These are phyloP conservation scores for Balaeniceps rex DNA, from an alignment of 2,113 vertebrate species.

Conservation along the genomic window DNA sequence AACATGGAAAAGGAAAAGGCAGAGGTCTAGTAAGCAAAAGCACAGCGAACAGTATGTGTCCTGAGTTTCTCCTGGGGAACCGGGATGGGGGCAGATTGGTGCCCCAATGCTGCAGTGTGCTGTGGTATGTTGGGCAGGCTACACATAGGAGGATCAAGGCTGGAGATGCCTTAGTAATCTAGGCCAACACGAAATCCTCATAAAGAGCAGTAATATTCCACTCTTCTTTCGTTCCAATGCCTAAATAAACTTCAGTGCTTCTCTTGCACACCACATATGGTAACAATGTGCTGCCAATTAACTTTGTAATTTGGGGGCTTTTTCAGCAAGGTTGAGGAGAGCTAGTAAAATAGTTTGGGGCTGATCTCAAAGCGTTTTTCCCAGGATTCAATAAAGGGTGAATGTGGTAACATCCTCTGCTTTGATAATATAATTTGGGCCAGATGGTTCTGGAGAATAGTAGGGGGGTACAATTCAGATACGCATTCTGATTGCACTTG, in stretches of 20 bases:
- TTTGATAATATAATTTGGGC: constrained; percentile 62
- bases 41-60: neutral
- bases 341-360: constrained; percentile 51
- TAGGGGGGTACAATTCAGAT: neutral
- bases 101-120: neutral
- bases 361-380: constrained; percentile 56
- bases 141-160: neutral
- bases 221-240: constrained; percentile 39
- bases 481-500: neutral
- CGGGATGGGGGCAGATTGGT: neutral
- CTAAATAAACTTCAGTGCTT: constrained; percentile 55
- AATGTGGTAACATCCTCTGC: constrained; percentile 54
- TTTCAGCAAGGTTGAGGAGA: constrained; percentile 51
- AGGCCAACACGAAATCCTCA: constrained; percentile 21
- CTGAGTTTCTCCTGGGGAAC: neutral
- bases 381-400: constrained; percentile 50
- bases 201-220: constrained; percentile 50
- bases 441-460: constrained; percentile 39
- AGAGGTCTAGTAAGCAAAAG: neutral
- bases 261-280: constrained; percentile 60
- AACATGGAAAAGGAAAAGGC: neutral
- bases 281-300: constrained; percentile 69
- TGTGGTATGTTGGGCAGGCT: neutral
- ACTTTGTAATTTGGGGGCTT: constrained; percentile 60
- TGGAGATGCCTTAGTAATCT: constrained; percentile 13